These are phyloP conservation scores for Synergus itoensis DNA, from an alignment of 2,888 invertebrate species.

Conservation along the genomic window DNA sequence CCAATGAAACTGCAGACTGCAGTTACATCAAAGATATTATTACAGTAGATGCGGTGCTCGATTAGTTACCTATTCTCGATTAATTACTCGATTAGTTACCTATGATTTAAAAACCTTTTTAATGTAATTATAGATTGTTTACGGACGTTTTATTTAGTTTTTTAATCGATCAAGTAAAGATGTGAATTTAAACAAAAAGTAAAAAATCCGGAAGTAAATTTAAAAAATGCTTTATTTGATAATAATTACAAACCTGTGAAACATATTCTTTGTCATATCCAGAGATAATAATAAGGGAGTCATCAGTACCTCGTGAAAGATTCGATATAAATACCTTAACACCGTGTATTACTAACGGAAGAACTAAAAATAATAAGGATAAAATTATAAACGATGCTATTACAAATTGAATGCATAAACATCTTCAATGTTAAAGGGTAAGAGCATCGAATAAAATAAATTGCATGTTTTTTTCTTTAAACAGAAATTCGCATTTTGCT, in stretches of 20 bases:
- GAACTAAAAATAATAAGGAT: conserved; percentile 40
- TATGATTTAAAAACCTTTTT: no score
- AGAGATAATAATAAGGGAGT: conserved; percentile 34
- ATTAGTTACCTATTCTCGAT: no score
- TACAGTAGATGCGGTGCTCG: no score
- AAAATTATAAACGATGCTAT: conserved; percentile 13
- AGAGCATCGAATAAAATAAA: conserved; percentile 23
- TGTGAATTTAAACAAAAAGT: no score
- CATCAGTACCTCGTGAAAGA: conserved; percentile 39
- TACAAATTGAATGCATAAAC: conserved; percentile 10
- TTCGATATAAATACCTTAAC: conserved; percentile 39
- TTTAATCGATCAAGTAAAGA: no score
- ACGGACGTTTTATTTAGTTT: no score
- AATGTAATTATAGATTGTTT: no score
- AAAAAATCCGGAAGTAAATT: conserved; percentile 11
- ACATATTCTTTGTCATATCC: conserved; percentile 38
- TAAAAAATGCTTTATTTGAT: conserved; percentile 46
- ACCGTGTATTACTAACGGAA: conserved; percentile 37
- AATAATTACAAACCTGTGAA: conserved; percentile 43
- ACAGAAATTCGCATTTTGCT: background rate
- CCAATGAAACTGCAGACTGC: no score
- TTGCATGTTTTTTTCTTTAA: conserved; percentile 10
- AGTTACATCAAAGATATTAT: no score
- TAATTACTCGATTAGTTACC: no score
- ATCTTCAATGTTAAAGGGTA: conserved; percentile 2